A percentile compares a stretch with the other conserved stretches of the same genome.
phyloP scores from a whole-genome alignment of 2,113 vertebrate genomes.

The Athene cunicularia region DNA sequence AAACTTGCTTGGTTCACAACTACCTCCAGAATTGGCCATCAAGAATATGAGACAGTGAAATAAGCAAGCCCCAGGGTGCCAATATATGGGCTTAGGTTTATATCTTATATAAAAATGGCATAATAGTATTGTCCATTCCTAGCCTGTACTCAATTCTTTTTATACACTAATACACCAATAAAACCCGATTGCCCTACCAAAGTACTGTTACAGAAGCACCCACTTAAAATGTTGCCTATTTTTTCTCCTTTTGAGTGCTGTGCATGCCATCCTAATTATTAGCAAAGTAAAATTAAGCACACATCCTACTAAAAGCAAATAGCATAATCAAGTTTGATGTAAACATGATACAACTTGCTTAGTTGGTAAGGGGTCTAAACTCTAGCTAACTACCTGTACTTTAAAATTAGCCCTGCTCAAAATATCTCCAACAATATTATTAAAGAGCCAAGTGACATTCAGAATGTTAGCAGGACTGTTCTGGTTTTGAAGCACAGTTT shows the following conservation, averaged over 20 bases:
- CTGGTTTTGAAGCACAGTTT: conserved; percentile 44
- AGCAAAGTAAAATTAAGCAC: conserved; percentile 22
- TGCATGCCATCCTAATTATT: neutral
- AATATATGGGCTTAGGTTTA: conserved; percentile 5
- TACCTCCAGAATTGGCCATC: neutral
- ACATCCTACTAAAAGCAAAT: neutral
- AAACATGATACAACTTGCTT: neutral
- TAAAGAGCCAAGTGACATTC: neutral
- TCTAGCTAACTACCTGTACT: conserved; percentile 13
- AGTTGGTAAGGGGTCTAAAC: neutral
- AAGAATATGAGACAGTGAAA: conserved; percentile 10
- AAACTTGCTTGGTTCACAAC: neutral
- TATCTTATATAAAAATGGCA: conserved; percentile 26
- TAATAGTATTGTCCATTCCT: neutral
- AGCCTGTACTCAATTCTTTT: conserved; percentile 38
- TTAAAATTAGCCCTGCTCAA: conserved; percentile 32
- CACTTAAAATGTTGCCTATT: neutral
- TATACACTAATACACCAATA: neutral
- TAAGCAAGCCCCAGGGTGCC: neutral
- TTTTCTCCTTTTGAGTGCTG: neutral
- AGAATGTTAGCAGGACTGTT: neutral
- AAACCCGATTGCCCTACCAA: neutral
- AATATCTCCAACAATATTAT: neutral
- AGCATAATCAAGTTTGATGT: neutral
- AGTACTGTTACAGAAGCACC: neutral